Evolutionary conservation across 2,797 vertebrate species (phyloP).

Genomic region (Gymnothorax reevesii): DNA sequence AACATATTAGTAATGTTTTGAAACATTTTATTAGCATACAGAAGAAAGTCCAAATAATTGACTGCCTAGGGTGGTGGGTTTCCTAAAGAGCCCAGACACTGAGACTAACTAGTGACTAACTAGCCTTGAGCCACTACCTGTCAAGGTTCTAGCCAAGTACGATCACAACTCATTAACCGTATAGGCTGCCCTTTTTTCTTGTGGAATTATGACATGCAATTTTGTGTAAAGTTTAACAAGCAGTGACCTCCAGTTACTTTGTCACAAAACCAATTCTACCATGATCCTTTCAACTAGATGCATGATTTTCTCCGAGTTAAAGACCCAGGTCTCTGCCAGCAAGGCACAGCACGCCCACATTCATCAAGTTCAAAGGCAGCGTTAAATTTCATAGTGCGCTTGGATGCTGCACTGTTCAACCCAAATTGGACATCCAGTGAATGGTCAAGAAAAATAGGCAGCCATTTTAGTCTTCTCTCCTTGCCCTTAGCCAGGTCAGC

Average conservation of each 20-base stretch:
- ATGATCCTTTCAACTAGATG: neutral
- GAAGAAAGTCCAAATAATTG: neutral
- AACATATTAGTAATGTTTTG: neutral
- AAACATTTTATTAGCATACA: neutral
- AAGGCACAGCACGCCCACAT: no score
- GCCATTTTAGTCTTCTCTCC: neutral
- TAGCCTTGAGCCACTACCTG: no score
- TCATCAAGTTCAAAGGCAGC: neutral
- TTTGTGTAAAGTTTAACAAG: neutral
- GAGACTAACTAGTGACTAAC: no score
- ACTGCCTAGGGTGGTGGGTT: neutral
- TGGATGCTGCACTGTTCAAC: neutral
- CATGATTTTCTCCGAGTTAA: neutral
- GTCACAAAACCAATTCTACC: neutral
- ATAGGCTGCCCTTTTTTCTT: neutral
- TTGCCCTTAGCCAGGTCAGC: constrained; percentile 25
- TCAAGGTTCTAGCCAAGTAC: no score
- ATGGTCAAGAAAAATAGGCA: neutral
- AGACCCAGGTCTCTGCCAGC: neutral
- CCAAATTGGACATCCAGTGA: neutral
- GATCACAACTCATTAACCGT: no score
- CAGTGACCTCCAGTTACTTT: neutral
- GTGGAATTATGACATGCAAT: neutral
- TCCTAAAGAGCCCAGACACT: no score
- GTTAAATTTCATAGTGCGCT: neutral